These are phyloP conservation scores for Subacronicta megacephala DNA, from an alignment of 2,888 invertebrate genomes.

Conservation along the genomic window DNA sequence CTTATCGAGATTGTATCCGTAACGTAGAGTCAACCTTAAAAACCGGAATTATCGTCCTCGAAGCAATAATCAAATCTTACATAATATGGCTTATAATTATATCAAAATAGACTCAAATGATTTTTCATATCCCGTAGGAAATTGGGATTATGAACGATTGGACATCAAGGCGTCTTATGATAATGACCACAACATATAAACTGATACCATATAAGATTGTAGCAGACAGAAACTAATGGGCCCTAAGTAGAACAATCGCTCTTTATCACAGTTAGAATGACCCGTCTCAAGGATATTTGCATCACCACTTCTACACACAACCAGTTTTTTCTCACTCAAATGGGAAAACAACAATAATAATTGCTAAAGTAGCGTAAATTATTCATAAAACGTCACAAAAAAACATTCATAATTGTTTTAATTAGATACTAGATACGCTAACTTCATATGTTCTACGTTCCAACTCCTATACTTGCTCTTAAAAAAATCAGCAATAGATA, in stretches of 20 bases:
- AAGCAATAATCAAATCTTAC: background rate
- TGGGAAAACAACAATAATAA: slow-evolving; percentile 35
- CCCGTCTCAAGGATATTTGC: slow-evolving; percentile 74
- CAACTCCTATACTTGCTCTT: no score
- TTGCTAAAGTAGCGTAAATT: slow-evolving; percentile 18
- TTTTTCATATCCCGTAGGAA: background rate
- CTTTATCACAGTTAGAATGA: slow-evolving; percentile 61
- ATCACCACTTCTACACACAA: slow-evolving; percentile 63
- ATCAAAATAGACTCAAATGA: background rate
- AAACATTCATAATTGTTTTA: background rate
- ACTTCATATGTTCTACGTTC: no score
- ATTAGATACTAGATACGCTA: background rate
- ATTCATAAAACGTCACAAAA: slow-evolving; percentile 10
- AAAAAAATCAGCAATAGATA: no score
- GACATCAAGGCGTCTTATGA: background rate
- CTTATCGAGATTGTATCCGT: slow-evolving; percentile 40
- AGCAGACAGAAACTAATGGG: slow-evolving; percentile 44
- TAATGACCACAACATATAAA: slow-evolving; percentile 13
- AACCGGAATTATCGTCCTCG: slow-evolving; percentile 5
- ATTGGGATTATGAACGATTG: no score
- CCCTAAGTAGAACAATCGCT: slow-evolving; percentile 55
- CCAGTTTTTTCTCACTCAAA: slow-evolving; percentile 67
- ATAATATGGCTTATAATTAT: background rate
- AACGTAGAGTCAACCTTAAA: slow-evolving; percentile 25
- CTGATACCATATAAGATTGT: slow-evolving; percentile 26